These are phyloP conservation scores for Zaprionus vittiger DNA, from an alignment of 1,140 invertebrate genomes.

Conservation along the genomic window DNA sequence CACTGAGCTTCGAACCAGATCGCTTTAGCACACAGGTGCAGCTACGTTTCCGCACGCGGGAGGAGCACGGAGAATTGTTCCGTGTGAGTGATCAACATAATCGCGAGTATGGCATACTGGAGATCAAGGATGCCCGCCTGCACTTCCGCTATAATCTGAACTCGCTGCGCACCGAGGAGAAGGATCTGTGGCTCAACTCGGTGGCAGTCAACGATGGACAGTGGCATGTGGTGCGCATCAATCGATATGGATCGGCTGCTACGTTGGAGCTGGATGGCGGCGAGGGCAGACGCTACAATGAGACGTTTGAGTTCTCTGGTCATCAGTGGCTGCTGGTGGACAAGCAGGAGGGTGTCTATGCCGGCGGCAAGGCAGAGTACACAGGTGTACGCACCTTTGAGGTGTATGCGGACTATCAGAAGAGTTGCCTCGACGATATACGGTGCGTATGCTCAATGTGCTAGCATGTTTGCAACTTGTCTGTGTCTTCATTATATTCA, in stretches of 20 bases:
- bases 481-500: neutral
- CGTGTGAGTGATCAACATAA: constrained; percentile 97
- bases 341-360: constrained; percentile 97
- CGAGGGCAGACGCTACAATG: constrained; percentile 97
- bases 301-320: constrained; percentile 95
- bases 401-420: constrained; percentile 97
- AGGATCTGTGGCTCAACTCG: constrained; percentile 94
- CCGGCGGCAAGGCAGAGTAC: constrained; percentile 97
- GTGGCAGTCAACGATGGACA: constrained; percentile 97
- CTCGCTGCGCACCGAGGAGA: constrained; percentile 94
- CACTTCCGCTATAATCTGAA: constrained; percentile 97
- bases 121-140: constrained; percentile 95
- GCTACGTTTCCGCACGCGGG: constrained; percentile 95
- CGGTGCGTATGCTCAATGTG: constrained; percentile 85
- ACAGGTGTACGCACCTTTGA: constrained; percentile 96
- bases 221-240: constrained; percentile 97
- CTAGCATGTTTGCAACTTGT: too few relatives aligned
- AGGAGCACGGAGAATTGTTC: constrained; percentile 96
- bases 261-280: constrained; percentile 97
- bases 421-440: constrained; percentile 88
- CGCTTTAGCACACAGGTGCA: constrained; percentile 96
- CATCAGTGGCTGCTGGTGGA: constrained; percentile 96
- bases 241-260: constrained; percentile 96
- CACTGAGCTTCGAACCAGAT: constrained; percentile 96
- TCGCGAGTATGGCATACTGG: constrained; percentile 96